phyloP scores from a whole-genome alignment of 1,140 invertebrate species.

The Lepidotrigona ventralis region DNA sequence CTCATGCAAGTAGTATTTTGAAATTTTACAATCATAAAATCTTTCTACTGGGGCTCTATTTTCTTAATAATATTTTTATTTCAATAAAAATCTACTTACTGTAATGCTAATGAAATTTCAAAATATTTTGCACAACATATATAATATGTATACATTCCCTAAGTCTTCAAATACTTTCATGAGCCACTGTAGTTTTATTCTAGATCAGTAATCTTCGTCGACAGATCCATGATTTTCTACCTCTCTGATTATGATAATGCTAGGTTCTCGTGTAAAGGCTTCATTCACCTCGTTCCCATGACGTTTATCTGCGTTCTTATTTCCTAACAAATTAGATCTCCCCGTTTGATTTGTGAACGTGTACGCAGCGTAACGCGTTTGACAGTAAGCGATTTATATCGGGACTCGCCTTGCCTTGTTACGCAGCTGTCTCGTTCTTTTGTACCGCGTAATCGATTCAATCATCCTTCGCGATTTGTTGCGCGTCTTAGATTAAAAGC shows the following conservation, averaged over 20 bases:
- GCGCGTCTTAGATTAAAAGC: slow-evolving; percentile 16
- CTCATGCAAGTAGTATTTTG: not conserved
- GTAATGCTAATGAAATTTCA: not conserved
- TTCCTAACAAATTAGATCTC: slow-evolving; percentile 51
- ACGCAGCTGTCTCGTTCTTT: slow-evolving; percentile 14
- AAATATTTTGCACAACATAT: not conserved
- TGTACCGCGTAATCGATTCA: slow-evolving; percentile 47
- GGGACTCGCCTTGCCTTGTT: slow-evolving; percentile 26
- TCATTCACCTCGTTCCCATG: slow-evolving; percentile 35
- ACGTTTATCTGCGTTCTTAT: slow-evolving; percentile 18
- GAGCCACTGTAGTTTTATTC: not conserved
- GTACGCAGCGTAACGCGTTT: not conserved
- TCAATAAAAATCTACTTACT: not conserved
- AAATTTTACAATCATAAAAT: not conserved
- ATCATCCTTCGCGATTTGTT: slow-evolving; percentile 38
- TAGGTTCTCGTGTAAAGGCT: slow-evolving; percentile 4
- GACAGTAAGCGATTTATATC: slow-evolving; percentile 41
- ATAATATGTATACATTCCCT: not conserved
- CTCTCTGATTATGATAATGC: not conserved
- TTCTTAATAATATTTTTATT: not conserved
- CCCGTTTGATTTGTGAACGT: slow-evolving; percentile 29
- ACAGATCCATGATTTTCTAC: not conserved
- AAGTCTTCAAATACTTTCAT: not conserved
- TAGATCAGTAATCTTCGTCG: not conserved
- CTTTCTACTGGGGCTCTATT: too few relatives aligned